phyloP scores from a whole-genome alignment of 1,140 invertebrate species.

The Drosophila tani region DNA sequence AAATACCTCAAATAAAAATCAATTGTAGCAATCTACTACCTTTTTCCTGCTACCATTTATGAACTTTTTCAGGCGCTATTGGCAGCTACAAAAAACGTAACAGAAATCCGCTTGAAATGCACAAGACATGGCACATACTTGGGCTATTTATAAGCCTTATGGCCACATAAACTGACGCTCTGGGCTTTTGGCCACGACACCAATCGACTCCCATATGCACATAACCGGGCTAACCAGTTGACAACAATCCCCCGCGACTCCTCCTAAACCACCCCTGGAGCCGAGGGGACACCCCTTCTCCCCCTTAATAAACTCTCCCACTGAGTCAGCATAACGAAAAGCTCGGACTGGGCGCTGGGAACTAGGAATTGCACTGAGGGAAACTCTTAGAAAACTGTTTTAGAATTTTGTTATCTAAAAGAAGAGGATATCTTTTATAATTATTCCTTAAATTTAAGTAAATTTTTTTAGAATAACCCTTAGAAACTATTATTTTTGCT shows the following conservation, averaged over 20 bases:
- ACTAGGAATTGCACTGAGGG: slow-evolving; percentile 8
- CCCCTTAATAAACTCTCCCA: slow-evolving; percentile 48
- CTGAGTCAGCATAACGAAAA: slow-evolving; percentile 74
- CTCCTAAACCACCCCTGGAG: neutral
- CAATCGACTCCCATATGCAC: slow-evolving; percentile 77
- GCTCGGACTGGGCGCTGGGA: slow-evolving; percentile 21
- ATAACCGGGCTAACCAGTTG: slow-evolving; percentile 68
- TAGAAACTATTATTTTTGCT: no score
- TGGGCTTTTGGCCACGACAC: slow-evolving; percentile 63
- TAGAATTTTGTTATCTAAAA: no score
- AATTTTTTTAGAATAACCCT: no score
- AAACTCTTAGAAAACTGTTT: no score
- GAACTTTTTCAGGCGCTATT: slow-evolving; percentile 9
- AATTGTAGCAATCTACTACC: slow-evolving; percentile 35
- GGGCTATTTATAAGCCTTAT: slow-evolving; percentile 64
- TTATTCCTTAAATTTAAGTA: no score
- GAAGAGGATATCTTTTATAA: no score
- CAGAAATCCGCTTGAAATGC: slow-evolving; percentile 55
- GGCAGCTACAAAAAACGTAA: slow-evolving; percentile 18
- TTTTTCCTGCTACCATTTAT: slow-evolving; percentile 13
- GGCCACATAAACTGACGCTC: slow-evolving; percentile 61
- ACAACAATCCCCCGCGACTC: slow-evolving; percentile 39
- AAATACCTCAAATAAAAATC: slow-evolving; percentile 40
- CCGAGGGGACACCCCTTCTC: neutral
- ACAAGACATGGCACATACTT: slow-evolving; percentile 52